Conservation (phyloP, 2,888 invertebrate species). For the Caenorhabditis imperialis region DNA sequence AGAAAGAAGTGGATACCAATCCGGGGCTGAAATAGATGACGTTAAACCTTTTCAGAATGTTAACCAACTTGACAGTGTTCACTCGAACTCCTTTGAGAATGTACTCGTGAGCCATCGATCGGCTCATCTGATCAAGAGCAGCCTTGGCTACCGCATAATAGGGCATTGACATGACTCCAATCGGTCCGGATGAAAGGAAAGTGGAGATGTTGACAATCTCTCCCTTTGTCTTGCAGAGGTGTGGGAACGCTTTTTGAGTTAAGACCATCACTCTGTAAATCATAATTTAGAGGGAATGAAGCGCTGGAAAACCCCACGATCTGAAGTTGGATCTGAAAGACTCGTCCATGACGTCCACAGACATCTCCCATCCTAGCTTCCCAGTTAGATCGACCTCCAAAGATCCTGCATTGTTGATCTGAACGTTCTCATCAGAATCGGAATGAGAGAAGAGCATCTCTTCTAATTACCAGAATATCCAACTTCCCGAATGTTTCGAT, state of each 20-base stretch:
- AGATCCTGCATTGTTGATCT: slow-evolving; percentile 60
- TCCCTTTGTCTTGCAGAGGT: slow-evolving; percentile 87
- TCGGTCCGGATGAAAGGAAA: slow-evolving; percentile 90
- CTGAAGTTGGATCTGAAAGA: slow-evolving; percentile 49
- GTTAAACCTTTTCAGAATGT: background rate
- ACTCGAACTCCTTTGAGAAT: slow-evolving; percentile 84
- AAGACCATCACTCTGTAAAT: slow-evolving; percentile 80
- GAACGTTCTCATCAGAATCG: too few species aligned
- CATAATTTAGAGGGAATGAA: background rate
- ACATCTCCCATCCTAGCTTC: slow-evolving; percentile 55
- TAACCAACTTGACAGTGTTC: slow-evolving; percentile 85
- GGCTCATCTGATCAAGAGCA: slow-evolving; percentile 92
- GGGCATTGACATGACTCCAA: slow-evolving; percentile 79
- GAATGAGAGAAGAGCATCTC: too few species aligned
- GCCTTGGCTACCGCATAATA: slow-evolving; percentile 86
- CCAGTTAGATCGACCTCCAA: slow-evolving; percentile 46
- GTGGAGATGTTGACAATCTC: slow-evolving; percentile 89
- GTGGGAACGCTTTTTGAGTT: slow-evolving; percentile 87
- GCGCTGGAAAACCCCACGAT: slow-evolving; percentile 19
- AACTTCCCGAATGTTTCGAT: slow-evolving; percentile 48
- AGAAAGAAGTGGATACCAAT: slow-evolving; percentile 54
- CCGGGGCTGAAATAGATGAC: slow-evolving; percentile 42
- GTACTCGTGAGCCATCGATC: slow-evolving; percentile 87
- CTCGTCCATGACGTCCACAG: slow-evolving; percentile 53
- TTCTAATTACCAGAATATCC: slow-evolving; percentile 47